Percentiles rank a stretch among this genome's conserved stretches.
Evolutionary conservation across 2,888 invertebrate genomes (phyloP).

Genomic region (Tholera decimalis): DNA sequence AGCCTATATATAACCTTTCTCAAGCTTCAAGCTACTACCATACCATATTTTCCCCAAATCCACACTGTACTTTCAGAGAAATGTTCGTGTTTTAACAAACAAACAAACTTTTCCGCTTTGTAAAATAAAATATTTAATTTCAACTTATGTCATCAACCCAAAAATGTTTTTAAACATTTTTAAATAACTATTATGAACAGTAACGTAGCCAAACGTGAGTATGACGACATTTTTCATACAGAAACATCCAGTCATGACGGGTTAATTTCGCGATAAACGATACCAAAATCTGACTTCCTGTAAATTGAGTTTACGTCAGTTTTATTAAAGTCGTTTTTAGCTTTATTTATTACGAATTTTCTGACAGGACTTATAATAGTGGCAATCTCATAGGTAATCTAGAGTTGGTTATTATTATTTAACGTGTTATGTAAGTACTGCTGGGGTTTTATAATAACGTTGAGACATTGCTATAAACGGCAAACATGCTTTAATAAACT

Average conservation of each 20-base stretch:
- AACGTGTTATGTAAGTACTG: not conserved
- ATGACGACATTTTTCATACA: constrained; percentile 62
- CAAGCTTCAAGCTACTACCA: too few relatives aligned
- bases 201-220: constrained; percentile 22
- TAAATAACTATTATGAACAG: constrained; percentile 42
- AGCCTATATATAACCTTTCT: too few relatives aligned
- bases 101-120: too few relatives aligned
- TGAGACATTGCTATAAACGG: not conserved
- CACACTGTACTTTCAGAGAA: too few relatives aligned
- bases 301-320: constrained; percentile 52
- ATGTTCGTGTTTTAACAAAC: too few relatives aligned
- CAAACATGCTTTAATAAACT: not conserved
- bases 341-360: constrained; percentile 8
- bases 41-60: too few relatives aligned
- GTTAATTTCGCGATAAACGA: constrained; percentile 70
- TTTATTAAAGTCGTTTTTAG: constrained; percentile 44
- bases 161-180: constrained; percentile 12
- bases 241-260: constrained; percentile 71
- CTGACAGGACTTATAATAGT: not conserved
- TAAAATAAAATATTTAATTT: too few relatives aligned
- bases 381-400: constrained; percentile 22
- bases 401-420: constrained; percentile 23
- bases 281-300: constrained; percentile 58
- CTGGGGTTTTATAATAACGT: not conserved
- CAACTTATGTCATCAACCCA: too few relatives aligned